Conservation (phyloP, 1,140 invertebrate genomes). For the Heliconius hewitsoni region DNA sequence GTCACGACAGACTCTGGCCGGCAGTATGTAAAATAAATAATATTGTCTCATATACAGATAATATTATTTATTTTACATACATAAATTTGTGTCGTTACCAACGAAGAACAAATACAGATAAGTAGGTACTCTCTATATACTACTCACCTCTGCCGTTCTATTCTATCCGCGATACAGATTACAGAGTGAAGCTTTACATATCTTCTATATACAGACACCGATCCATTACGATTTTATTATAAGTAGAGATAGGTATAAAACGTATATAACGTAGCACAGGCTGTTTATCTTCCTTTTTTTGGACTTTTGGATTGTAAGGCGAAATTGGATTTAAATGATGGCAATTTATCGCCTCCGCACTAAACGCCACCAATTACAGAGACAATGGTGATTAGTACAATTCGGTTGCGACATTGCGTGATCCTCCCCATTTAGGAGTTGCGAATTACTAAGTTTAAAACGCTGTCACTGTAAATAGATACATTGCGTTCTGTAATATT, state of each 20-base stretch:
- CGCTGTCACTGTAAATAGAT: constrained; percentile 17
- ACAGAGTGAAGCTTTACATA: too few relatives aligned
- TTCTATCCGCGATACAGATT: too few relatives aligned
- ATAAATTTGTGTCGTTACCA: too few relatives aligned
- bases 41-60: too few relatives aligned
- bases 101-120: too few relatives aligned
- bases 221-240: too few relatives aligned
- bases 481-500: neutral
- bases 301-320: constrained; percentile 32
- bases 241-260: neutral
- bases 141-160: too few relatives aligned
- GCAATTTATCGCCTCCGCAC: constrained; percentile 60
- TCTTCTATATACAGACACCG: too few relatives aligned
- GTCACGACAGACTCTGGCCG: too few relatives aligned
- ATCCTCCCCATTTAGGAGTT: constrained; percentile 48
- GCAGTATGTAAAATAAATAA: too few relatives aligned
- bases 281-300: constrained; percentile 17
- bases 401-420: constrained; percentile 64
- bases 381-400: constrained; percentile 56
- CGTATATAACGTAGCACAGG: neutral
- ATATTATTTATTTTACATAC: too few relatives aligned
- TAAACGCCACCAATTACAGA: constrained; percentile 54
- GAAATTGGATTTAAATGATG: constrained; percentile 60
- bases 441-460: constrained; percentile 47
- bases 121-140: too few relatives aligned